Evolutionary conservation across 2,113 vertebrate species (phyloP).

Genomic region (Gallinago jamesoni): DNA sequence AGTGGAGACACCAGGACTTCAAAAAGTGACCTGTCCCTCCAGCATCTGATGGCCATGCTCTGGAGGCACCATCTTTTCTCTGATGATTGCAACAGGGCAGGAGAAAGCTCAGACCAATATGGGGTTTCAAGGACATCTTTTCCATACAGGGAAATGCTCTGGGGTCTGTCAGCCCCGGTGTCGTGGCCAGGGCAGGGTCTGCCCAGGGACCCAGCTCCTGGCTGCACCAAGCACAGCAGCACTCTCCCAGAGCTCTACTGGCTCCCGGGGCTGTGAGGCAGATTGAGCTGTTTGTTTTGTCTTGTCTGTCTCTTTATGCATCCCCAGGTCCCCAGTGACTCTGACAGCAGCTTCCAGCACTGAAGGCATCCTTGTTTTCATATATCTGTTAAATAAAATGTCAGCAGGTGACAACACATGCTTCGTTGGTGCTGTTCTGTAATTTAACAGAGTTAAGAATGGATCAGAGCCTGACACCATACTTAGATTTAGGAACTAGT

Average conservation of each 20-base stretch:
- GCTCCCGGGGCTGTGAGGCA: not conserved
- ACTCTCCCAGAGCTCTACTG: accelerated
- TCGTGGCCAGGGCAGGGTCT: accelerated
- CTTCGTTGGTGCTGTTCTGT: not conserved
- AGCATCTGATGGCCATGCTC: not conserved
- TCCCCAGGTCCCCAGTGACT: constrained; percentile 54
- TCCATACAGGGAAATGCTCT: not conserved
- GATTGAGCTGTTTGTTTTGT: constrained; percentile 66
- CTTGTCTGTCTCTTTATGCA: constrained; percentile 63
- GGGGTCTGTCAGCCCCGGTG: accelerated
- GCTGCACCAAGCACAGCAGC: accelerated
- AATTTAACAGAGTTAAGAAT: not conserved
- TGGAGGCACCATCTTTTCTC: not conserved
- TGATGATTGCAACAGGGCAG: not conserved
- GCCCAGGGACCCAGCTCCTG: accelerated
- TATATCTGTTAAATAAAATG: constrained; percentile 57
- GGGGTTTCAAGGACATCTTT: not conserved
- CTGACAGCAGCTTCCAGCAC: constrained; percentile 37
- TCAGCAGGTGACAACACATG: constrained; percentile 54
- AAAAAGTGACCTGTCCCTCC: accelerated
- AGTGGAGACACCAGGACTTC: not conserved
- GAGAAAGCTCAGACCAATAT: too few species aligned
- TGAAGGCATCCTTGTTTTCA: constrained; percentile 48
- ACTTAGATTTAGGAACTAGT: not conserved
- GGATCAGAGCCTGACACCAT: not conserved